Conservation (phyloP, 2,113 vertebrate genomes). For the Setophaga petechia region DNA sequence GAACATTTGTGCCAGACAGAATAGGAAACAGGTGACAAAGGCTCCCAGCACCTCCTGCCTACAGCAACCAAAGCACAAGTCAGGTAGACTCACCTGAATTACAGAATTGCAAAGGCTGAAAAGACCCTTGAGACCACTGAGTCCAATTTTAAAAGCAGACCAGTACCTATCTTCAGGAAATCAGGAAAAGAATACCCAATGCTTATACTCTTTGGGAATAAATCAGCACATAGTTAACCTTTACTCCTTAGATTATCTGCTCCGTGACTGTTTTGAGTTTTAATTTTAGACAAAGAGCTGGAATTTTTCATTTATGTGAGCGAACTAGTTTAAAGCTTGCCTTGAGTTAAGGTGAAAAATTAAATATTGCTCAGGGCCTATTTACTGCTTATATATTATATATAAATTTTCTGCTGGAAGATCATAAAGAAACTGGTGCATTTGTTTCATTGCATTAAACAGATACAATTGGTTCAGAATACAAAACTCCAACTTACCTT, state of each 20-base stretch:
- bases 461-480: background rate
- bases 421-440: background rate
- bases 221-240: background rate
- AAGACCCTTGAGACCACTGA: background rate
- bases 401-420: background rate
- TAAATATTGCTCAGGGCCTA: background rate
- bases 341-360: background rate
- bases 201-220: background rate
- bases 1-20: background rate
- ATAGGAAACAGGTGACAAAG: background rate
- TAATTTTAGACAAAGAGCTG: background rate
- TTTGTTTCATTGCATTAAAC: background rate
- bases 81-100: background rate
- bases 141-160: background rate
- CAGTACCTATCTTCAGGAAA: background rate
- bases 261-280: background rate
- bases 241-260: background rate
- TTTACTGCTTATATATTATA: background rate
- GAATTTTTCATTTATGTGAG: background rate
- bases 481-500: constrained; percentile 77
- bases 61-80: background rate
- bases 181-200: background rate
- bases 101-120: background rate
- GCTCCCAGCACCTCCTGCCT: background rate
- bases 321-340: background rate